Conservation (phyloP, 2,113 vertebrate species). For the Isichthys henryi region DNA sequence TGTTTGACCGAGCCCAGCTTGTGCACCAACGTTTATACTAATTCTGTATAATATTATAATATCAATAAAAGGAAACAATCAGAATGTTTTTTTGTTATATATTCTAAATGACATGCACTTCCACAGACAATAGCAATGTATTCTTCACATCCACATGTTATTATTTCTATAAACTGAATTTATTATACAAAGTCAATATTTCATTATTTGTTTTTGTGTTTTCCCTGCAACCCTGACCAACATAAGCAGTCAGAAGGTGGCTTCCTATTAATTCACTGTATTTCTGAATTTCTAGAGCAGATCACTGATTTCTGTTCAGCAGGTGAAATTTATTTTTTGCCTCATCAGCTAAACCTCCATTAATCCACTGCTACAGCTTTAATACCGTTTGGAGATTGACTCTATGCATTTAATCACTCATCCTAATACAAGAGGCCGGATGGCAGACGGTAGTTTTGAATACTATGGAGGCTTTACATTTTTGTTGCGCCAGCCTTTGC, state of each 20-base stretch:
- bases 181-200: not conserved
- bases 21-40: not conserved
- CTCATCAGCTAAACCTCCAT: not conserved
- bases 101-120: not conserved
- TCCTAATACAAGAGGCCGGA: not conserved
- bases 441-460: not conserved
- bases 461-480: not conserved
- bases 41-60: not conserved
- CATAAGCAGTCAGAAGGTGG: not conserved
- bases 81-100: not conserved
- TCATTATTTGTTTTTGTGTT: not conserved
- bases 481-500: not conserved
- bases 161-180: not conserved
- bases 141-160: not conserved
- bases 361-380: not conserved
- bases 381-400: not conserved
- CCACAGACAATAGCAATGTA: not conserved
- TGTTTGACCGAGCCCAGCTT: not conserved
- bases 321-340: not conserved
- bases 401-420: not conserved
- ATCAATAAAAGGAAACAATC: not conserved
- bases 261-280: not conserved
- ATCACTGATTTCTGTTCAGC: not conserved
- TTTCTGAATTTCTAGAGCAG: not conserved
- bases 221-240: not conserved